Evolutionary conservation across 2,888 invertebrate species (phyloP), one percentile per base, ranked within the genome.

Genomic region (Drosophila kanekoi): DNA sequence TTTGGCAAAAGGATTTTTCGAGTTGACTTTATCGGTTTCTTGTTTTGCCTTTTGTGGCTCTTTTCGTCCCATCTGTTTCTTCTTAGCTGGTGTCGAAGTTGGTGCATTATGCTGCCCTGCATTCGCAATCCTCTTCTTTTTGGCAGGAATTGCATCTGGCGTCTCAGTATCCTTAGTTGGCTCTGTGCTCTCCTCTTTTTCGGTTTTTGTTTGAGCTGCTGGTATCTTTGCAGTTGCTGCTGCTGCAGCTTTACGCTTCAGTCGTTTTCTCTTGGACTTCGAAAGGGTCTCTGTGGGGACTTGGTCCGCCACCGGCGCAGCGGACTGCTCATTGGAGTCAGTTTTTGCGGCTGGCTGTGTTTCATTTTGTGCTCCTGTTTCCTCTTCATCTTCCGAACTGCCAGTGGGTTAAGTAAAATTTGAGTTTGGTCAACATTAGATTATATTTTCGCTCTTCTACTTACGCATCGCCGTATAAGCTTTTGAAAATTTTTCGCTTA

Each of bases 401-500:
- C 4, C 37, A 57, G 13, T 51, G 10, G 16, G 33, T 23, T 2
- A 20, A 23, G 23, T 0, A 28, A 10, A n/a, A 23, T 13, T 8
- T 32, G 10, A 51, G 10, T n/a, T 10, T n/a, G 9, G n/a, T 11
- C 14, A 10, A 10, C 1, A 33, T 4, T 2, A 6, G 5, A 33
- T 9, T 16, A 1, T 13, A 28, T 37, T 41, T 10, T 0, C 1
- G 2, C 9, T 1, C 2, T 6, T 9, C 9, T 0, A 70, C 88
- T 73, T 69, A 90, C 90, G 70, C 85, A 43, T 90, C 91, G 78
- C 91, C 93, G 92, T 95, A 98, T 33, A 98, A 93, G 89, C 97
- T 97, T 4, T 95, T 94, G 68, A 98, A 93, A 77, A 97, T 93
- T 92, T 96, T 96, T 84, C 93, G 94, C 92, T 98, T 98, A 38